Percentiles rank a stretch among this genome's conserved stretches.
phyloP scores from a whole-genome alignment of 2,797 vertebrate species.

The Myoxocephalus aenaeus region DNA sequence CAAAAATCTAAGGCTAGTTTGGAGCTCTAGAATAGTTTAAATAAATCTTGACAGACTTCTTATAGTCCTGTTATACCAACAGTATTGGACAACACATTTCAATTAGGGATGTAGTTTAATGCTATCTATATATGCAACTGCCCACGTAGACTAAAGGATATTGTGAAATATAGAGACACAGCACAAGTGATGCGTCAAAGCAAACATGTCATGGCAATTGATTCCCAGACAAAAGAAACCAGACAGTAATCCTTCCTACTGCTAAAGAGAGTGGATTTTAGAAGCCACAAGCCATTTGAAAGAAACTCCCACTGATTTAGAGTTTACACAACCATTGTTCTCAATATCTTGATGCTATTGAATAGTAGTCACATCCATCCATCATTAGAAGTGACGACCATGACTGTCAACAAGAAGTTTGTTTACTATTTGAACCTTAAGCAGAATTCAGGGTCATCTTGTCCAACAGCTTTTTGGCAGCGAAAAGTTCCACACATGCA shows the following conservation, averaged over 20 bases:
- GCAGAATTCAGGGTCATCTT: neutral
- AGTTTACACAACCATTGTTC: neutral
- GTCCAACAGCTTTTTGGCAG: constrained; percentile 1
- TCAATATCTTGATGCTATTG: neutral
- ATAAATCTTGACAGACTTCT: neutral
- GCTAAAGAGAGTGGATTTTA: neutral
- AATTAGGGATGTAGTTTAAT: neutral
- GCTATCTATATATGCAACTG: neutral
- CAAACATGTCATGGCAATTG: neutral
- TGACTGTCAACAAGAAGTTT: neutral
- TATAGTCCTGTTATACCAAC: neutral
- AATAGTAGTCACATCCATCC: neutral
- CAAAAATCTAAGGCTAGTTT: neutral
- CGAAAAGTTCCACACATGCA: neutral
- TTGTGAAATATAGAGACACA: neutral
- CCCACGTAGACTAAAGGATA: neutral
- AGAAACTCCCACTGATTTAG: neutral
- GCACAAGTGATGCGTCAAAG: neutral
- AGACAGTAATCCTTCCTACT: neutral
- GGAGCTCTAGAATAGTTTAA: neutral
- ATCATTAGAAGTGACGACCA: neutral
- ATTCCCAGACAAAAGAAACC: neutral
- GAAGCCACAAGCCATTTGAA: neutral
- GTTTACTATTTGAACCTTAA: neutral
- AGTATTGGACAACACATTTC: neutral